phyloP scores from a whole-genome alignment of 2,113 vertebrate species.

The Esox niger region DNA sequence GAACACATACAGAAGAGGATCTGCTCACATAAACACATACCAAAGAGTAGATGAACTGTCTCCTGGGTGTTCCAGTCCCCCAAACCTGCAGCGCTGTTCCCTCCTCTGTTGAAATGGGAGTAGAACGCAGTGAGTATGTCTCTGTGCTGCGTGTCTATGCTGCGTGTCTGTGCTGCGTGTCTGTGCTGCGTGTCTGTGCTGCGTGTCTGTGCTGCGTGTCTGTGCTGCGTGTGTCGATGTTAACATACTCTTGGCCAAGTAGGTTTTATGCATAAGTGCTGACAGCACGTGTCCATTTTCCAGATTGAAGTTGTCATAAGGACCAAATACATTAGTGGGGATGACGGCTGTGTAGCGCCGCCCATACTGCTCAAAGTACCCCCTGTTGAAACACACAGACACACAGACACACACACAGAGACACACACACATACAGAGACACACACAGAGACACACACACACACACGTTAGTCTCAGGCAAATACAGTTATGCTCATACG shows the following conservation, averaged over 20 bases:
- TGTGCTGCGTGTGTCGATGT: background rate
- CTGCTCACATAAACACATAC: slow-evolving; percentile 16
- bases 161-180: background rate
- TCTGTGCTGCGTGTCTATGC: background rate
- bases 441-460: slow-evolving; percentile 5
- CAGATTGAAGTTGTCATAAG: slow-evolving; percentile 84
- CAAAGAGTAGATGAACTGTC: slow-evolving; percentile 90
- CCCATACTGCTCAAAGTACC: slow-evolving; percentile 73
- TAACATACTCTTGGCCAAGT: slow-evolving; percentile 81
- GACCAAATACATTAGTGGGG: slow-evolving; percentile 87
- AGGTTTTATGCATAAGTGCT: slow-evolving; percentile 85
- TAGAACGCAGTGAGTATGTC: background rate
- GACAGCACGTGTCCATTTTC: slow-evolving; percentile 86
- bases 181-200: background rate
- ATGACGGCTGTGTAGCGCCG: slow-evolving; percentile 82
- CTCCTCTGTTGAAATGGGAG: slow-evolving; percentile 54
- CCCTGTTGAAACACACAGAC: slow-evolving; percentile 22
- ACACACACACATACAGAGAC: slow-evolving; percentile 13
- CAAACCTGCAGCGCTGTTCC: slow-evolving; percentile 75
- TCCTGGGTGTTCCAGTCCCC: slow-evolving; percentile 80
- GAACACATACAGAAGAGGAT: too few species aligned
- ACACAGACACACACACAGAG: background rate
- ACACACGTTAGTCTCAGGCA: too few species aligned
- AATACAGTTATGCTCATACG: too few species aligned
- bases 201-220: background rate